A percentile compares a stretch with the other conserved stretches of the same genome.
Evolutionary conservation across 2,113 vertebrate species (phyloP).

Genomic region (Amblyornis subalaris): DNA sequence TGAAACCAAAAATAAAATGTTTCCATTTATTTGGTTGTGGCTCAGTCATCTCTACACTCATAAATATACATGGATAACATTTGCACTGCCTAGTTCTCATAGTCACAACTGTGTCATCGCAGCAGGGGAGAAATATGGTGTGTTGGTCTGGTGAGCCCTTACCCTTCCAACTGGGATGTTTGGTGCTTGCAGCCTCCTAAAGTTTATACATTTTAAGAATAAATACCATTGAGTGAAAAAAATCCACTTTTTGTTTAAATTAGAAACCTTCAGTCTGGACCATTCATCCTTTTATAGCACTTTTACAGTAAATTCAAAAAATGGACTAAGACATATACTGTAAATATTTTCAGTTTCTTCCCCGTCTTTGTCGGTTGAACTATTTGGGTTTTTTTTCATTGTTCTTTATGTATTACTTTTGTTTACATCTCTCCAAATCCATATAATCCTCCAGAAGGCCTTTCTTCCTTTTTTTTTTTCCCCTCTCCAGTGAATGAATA

Average conservation of each 20-base stretch:
- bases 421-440: not conserved
- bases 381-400: not conserved
- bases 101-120: rapidly evolving
- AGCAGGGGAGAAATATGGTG: rapidly evolving
- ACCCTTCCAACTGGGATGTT: rapidly evolving
- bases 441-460: not conserved
- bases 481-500: not conserved
- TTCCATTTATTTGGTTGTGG: not conserved
- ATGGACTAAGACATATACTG: not conserved
- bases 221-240: not conserved
- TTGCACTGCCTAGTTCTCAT: not conserved
- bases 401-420: not conserved
- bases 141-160: not conserved
- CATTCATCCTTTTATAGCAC: not conserved
- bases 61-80: rapidly evolving
- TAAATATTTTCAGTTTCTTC: not conserved
- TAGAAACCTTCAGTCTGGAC: not conserved
- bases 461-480: not conserved
- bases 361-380: not conserved
- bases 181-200: not conserved
- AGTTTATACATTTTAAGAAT: not conserved
- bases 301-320: not conserved
- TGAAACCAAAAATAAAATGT: not conserved
- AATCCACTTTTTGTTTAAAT: not conserved
- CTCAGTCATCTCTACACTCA: not conserved